Evolutionary conservation across 1,140 invertebrate species (phyloP), one percentile per base, ranked within the genome.

Genomic region (Aplysia californica): DNA sequence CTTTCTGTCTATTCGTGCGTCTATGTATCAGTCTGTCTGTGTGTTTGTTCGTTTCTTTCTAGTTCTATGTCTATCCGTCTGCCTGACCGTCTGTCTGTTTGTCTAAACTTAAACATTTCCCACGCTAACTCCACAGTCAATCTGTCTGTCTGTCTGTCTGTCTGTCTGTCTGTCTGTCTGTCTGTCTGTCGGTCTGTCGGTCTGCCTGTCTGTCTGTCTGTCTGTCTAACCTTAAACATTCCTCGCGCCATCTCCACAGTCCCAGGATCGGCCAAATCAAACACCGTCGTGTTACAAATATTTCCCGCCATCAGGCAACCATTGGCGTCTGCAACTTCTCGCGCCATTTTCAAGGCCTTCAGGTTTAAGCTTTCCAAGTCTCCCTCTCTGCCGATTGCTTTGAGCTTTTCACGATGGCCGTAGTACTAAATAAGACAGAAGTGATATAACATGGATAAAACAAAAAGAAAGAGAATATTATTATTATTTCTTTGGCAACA

Each of bases 231-330:
- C 75, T 80, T 84, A 56, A 84, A 84, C 67, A 84, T 84, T 23
- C n/a, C 38, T 75, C 70, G 55, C 0, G 73, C 39, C 36, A 31
- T 67, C 35, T 70, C 74, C 6, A 78, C 29, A 31, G 59, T 39
- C 2, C 66, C 68, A 5, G 58, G 55, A 58, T 86, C 55, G n/a
- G 72, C 67, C 26, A 70, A 68, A 18, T 83, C 76, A 65, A 80
- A 87, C 5, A 77, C 26, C 4, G 76, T 83, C 1, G 80, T 85
- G 74, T 86, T 86, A 65, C 82, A 82, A 21, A 87, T 70, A 73
- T 85, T 83, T 64, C 85, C 86, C 58, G 86, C 86, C 80, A 87
- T 83, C 18, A 87, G 71, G 1, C 79, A 83, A 1, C 82, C 85
- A 20, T 80, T 82, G 26, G 78, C 76, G 50, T 81, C 75, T 31